phyloP scores from a whole-genome alignment of 1,140 invertebrate genomes.

The Meloidogyne exigua region DNA sequence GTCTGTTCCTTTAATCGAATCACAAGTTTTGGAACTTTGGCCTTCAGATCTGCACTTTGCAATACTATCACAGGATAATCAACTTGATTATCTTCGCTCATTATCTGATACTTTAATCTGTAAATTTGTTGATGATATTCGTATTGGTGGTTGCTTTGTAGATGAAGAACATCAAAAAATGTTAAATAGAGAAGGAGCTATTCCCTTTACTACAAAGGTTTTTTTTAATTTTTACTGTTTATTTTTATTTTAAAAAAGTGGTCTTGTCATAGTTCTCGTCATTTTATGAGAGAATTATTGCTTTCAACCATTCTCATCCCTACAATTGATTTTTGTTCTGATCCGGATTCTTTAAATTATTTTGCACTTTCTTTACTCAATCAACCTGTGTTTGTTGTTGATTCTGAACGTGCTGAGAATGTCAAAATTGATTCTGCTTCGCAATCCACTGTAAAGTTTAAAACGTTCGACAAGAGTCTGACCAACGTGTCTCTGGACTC shows the following conservation, averaged over 20 bases:
- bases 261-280: constrained; percentile 51
- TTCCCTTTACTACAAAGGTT: constrained; percentile 9
- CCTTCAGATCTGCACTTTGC: constrained; percentile 42
- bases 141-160: constrained; percentile 37
- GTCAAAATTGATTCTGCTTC: too few relatives aligned
- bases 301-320: constrained; percentile 40
- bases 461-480: too few relatives aligned
- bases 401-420: background rate
- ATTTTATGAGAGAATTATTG: constrained; percentile 49
- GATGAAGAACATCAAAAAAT: constrained; percentile 42
- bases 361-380: constrained; percentile 27
- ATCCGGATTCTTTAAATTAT: constrained; percentile 48
- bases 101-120: constrained; percentile 44
- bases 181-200: background rate
- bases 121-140: constrained; percentile 35
- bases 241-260: constrained; percentile 17
- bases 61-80: constrained; percentile 38
- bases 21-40: constrained; percentile 27
- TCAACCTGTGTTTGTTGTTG: background rate
- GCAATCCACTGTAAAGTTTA: background rate
- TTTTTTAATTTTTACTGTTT: background rate
- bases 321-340: constrained; percentile 38
- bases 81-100: constrained; percentile 35
- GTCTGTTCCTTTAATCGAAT: constrained; percentile 30
- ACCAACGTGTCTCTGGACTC: too few relatives aligned